Base-by-base conservation (phyloP, 2,797 vertebrate species). In the Poecilia gillii region DNA sequence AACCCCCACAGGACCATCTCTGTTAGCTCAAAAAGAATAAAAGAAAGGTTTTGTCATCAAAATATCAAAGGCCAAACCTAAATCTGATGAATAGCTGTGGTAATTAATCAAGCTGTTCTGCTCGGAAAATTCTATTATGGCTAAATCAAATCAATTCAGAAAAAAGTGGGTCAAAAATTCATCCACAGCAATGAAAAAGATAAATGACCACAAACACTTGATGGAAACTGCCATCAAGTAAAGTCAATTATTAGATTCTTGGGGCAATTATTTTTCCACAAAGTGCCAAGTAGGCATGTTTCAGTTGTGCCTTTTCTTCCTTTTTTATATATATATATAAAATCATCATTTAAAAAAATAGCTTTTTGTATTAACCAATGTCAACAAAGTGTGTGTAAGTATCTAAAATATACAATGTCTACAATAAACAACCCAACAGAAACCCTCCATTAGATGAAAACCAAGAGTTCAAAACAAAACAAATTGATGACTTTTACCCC, bases 401-500 rank as follows among this genome's bases (percentile, higher is more conserved):
- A 68, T 43, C 39, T 68, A 41, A 68, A 70, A 43, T 43, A 6
- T 41, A 3, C 11, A 68, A n/a, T 25, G 4, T 43, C 23, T 6
- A 11, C 5, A 25, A 68, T 43, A 41, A n/a, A 23, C 25, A 43
- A 43, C 25, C 5, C 11, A 18, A 23, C 62, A 39, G 33, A 11
- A 39, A 41, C 64, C 7, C 23, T 39, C 75, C 39, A 57, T 46
- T 33, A 66, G 25, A 55, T 31, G 7, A 55, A 43, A 31, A 23
- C 13, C 28, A 74, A 70, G 25, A 62, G 70, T 28, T 66, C 62
- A 43, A 43, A 23, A 49, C 57, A 33, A 14, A 75, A 18, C 3
- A n/a, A 47, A 46, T 53, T 49, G 49, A 9, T 59, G 57, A 45
- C 36, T 33, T 64, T 59, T 88, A 57, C 47, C 70, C 6, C 3